phyloP scores from a whole-genome alignment of 2,113 vertebrate genomes.

The Pardalotus punctatus region DNA sequence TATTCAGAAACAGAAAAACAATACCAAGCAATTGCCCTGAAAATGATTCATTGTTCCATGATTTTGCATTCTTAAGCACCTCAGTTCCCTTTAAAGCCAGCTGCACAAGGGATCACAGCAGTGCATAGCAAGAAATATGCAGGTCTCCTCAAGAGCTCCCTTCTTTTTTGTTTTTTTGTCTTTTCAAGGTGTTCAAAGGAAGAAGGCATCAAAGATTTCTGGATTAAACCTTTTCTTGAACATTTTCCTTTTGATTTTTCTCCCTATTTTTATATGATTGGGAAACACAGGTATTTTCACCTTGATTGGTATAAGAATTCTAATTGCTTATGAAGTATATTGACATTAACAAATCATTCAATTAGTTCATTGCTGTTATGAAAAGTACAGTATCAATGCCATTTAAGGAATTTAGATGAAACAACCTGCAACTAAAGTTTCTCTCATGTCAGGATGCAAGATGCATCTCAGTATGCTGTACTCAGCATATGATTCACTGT shows the following conservation, averaged over 20 bases:
- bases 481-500: neutral
- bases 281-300: neutral
- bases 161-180: neutral
- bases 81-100: neutral
- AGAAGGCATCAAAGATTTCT: neutral
- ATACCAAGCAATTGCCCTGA: neutral
- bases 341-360: neutral
- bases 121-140: neutral
- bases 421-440: neutral
- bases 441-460: rapidly evolving
- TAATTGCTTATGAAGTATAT: neutral
- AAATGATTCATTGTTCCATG: neutral
- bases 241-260: neutral
- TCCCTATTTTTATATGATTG: neutral
- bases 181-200: neutral
- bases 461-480: neutral
- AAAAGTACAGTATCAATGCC: neutral
- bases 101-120: neutral
- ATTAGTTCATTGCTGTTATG: neutral
- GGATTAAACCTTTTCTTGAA: neutral
- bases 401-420: neutral
- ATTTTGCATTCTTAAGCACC: neutral
- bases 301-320: neutral
- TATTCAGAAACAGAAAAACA: neutral
- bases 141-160: neutral